These are phyloP conservation scores for Apaloderma vittatum DNA, from an alignment of 2,113 vertebrate species.

Conservation along the genomic window DNA sequence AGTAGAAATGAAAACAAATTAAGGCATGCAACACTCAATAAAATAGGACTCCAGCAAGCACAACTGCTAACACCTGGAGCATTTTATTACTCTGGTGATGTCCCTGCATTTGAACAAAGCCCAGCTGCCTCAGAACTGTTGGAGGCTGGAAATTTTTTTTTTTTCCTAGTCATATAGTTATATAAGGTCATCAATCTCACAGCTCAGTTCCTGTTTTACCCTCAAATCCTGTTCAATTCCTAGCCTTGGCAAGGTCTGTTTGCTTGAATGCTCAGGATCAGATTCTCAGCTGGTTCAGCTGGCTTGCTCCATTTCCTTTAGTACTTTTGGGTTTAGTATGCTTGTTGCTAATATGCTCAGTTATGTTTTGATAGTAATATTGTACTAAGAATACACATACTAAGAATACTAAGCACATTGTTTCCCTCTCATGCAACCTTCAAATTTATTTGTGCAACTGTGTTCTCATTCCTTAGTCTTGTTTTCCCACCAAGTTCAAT, in stretches of 20 bases:
- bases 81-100: not conserved
- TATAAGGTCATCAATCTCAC: not conserved
- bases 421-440: not conserved
- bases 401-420: not conserved
- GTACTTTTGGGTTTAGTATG: not conserved
- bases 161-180: not conserved
- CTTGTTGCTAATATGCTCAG: not conserved
- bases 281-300: not conserved
- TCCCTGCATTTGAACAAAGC: not conserved
- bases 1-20: constrained; percentile 71
- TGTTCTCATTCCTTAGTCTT: not conserved
- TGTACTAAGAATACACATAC: not conserved
- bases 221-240: not conserved
- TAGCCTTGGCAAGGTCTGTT: not conserved
- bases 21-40: constrained; percentile 20
- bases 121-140: not conserved
- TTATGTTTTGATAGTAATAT: not conserved
- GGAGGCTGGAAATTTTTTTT: not conserved
- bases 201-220: not conserved
- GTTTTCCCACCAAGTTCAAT: not conserved
- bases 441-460: not conserved
- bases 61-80: constrained; percentile 13
- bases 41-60: constrained; percentile 15
- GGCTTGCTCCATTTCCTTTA: not conserved
- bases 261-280: not conserved